Base-by-base conservation (phyloP, 2,888 invertebrate genomes). In the Sisyra terminalis region DNA sequence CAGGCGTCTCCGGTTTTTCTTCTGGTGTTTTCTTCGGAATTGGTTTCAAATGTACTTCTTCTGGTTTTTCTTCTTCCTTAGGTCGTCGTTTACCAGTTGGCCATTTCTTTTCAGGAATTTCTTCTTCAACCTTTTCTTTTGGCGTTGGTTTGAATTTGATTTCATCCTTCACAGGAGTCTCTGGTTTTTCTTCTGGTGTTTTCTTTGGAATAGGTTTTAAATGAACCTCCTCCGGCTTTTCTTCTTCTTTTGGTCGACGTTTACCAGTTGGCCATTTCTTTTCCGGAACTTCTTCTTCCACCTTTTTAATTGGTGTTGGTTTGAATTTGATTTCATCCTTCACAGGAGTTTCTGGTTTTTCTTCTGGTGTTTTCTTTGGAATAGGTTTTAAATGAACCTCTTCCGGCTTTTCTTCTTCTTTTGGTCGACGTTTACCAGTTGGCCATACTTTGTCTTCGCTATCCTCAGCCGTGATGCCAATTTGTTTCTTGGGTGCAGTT, bases 321-420 rank as follows among this genome's bases (percentile, higher is more conserved):
- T 49, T 50, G 8, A 50, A 39, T 44, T 38, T 46, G 8, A 57
- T 31, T 38, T 63, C 49, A 46, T 50, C 55, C 44, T 24, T 7
- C 6, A 13, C 32, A 13, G 32, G 11, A 32, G 43, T 60, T 60
- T 52, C 65, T 57, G 17, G 57, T 63, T 29, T 59, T 37, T 49
- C 48, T 30, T 49, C 43, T 44, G 49, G 44, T 42, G 50, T 39
- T 44, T 50, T 48, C 46, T 52, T 48, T 39, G 48, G 53, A 29
- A 64, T 50, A 1, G 71, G 70, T 45, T 72, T 71, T 0, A 73
- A 56, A 16, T 57, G 54, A 0, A 70, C 61, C 45, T 67, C 63
- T 55, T 71, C 70, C 41, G 58, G 57, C 13, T 57, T 55, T 43
- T 57, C 58, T 42, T 58, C 53, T 42, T 61, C 59, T 48, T 55